phyloP scores from a whole-genome alignment of 1,140 invertebrate genomes.

The Plectus sambesii region DNA sequence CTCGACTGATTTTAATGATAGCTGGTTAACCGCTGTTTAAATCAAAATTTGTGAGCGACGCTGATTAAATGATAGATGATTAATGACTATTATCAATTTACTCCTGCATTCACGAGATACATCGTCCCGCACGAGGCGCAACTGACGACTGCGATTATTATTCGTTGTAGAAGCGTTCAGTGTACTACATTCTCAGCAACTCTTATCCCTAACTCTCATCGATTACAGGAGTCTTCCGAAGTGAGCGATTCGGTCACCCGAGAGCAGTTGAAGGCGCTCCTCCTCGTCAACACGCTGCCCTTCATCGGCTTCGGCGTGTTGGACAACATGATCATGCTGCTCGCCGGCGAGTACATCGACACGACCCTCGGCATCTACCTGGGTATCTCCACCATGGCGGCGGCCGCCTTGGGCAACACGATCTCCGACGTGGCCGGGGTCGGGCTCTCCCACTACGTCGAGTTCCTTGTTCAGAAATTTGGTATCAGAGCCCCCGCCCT shows the following conservation, averaged over 20 bases:
- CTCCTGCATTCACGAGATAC: too few relatives aligned
- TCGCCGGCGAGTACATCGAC: conserved; percentile 93
- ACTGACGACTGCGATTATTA: too few relatives aligned
- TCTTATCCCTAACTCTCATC: too few relatives aligned
- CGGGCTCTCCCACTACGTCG: conserved; percentile 84
- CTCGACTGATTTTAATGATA: too few relatives aligned
- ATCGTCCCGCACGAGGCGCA: too few relatives aligned
- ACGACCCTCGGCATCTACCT: conserved; percentile 46
- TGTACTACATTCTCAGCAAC: too few relatives aligned
- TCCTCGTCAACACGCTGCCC: conserved; percentile 70
- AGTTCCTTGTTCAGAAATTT: conserved; percentile 64
- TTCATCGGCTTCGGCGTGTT: conserved; percentile 93
- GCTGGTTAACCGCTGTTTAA: too few relatives aligned
- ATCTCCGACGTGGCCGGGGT: conserved; percentile 88
- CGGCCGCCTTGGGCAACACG: conserved; percentile 56
- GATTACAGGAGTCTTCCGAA: conserved; percentile 21
- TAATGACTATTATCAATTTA: too few relatives aligned
- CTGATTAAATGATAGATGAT: too few relatives aligned
- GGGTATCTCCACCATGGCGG: conserved; percentile 43
- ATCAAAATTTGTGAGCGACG: too few relatives aligned
- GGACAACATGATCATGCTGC: conserved; percentile 91
- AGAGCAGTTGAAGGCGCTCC: conserved; percentile 57
- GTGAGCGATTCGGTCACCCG: conserved; percentile 17
- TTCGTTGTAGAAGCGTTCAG: too few relatives aligned
- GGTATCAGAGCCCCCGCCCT: conserved; percentile 70